Evolutionary conservation across 2,888 invertebrate species (phyloP).

Genomic region (Lamproptera curius): DNA sequence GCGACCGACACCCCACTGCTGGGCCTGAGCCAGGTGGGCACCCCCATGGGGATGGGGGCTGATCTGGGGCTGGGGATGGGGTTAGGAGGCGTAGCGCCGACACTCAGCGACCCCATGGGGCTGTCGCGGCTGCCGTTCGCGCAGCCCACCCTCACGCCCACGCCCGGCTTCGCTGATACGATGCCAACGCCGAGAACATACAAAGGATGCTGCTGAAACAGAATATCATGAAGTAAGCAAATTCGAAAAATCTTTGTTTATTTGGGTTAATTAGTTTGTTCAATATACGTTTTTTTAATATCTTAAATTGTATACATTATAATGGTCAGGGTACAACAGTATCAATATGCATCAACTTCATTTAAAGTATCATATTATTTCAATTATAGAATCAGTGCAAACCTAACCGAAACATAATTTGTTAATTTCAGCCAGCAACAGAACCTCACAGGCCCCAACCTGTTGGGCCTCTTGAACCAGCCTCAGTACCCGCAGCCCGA

Average conservation of each 20-base stretch:
- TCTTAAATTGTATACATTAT: no score
- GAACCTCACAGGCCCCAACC: constrained; percentile 63
- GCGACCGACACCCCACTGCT: constrained; percentile 58
- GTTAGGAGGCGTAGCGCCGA: constrained; percentile 29
- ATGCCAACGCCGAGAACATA: constrained; percentile 63
- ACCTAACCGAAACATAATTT: no score
- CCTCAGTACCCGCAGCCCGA: constrained; percentile 58
- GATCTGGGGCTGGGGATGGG: constrained; percentile 48
- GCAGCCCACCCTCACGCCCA: constrained; percentile 44
- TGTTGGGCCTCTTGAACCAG: constrained; percentile 64
- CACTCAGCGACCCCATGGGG: constrained; percentile 32
- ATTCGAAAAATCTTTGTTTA: no score
- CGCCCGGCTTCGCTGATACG: constrained; percentile 40
- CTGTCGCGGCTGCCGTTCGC: constrained; percentile 35
- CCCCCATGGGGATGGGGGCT: constrained; percentile 46
- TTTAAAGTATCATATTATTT: no score
- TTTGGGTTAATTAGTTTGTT: no score
- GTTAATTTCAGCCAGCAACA: constrained; percentile 58
- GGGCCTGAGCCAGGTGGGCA: constrained; percentile 58
- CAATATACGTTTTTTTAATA: no score
- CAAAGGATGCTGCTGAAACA: constrained; percentile 72
- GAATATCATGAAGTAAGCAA: constrained; percentile 70
- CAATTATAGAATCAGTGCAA: no score
- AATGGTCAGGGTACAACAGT: no score
- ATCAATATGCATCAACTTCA: no score